A percentile compares a stretch with the other conserved stretches of the same genome.
phyloP scores from a whole-genome alignment of 2,888 invertebrate genomes.

The Troides helena region DNA sequence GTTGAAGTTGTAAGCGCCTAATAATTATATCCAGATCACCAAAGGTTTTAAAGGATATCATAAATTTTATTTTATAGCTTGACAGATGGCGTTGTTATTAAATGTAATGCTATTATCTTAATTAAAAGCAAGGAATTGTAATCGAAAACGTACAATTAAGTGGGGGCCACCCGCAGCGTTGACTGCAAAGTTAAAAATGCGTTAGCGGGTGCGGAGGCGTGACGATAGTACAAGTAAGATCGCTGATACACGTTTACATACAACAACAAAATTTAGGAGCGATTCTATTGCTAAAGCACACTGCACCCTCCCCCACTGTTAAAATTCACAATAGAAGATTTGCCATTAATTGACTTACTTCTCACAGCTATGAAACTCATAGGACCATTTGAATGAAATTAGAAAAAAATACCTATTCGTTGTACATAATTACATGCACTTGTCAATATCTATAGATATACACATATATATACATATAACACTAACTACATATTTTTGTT shows the following conservation, averaged over 20 bases:
- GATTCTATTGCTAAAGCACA: slow-evolving; percentile 51
- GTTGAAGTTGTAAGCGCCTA: neutral
- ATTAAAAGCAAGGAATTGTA: neutral
- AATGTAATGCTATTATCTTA: neutral
- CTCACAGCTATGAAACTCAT: slow-evolving; percentile 52
- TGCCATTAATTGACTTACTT: slow-evolving; percentile 58
- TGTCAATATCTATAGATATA: neutral
- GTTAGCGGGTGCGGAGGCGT: slow-evolving; percentile 60
- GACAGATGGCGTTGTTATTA: slow-evolving; percentile 4
- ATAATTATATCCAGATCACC: neutral
- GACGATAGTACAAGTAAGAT: slow-evolving; percentile 58
- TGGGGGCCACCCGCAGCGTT: slow-evolving; percentile 54
- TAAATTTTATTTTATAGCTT: neutral
- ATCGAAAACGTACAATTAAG: slow-evolving; percentile 69
- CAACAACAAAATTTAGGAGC: slow-evolving; percentile 49
- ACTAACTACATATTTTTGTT: too few relatives aligned
- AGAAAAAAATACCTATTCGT: neutral
- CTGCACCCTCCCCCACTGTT: slow-evolving; percentile 55
- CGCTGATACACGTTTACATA: slow-evolving; percentile 66
- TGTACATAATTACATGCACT: neutral
- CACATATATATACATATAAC: too few relatives aligned
- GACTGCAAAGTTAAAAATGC: slow-evolving; percentile 62
- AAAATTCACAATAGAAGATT: slow-evolving; percentile 55
- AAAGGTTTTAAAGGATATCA: neutral
- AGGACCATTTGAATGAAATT: slow-evolving; percentile 1